Evolutionary conservation across 2,113 vertebrate genomes (phyloP).

Genomic region (Nettapus auritus): DNA sequence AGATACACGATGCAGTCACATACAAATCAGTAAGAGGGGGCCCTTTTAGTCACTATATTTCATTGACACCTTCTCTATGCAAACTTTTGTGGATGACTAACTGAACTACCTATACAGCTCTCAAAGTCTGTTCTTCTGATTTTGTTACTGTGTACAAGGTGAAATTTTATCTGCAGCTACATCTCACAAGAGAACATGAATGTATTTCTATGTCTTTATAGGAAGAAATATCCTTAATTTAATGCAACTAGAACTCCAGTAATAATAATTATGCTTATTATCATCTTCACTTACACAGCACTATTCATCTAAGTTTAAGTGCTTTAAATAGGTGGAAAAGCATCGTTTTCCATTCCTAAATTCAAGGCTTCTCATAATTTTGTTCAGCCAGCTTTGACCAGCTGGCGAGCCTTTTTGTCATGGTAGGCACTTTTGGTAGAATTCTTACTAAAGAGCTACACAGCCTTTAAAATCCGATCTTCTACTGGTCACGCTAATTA

Average conservation of each 20-base stretch:
- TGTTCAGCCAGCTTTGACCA: background rate
- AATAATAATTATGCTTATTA: background rate
- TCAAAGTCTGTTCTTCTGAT: background rate
- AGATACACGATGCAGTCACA: background rate
- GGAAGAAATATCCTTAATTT: background rate
- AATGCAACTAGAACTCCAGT: background rate
- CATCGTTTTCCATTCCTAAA: background rate
- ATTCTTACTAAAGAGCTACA: background rate
- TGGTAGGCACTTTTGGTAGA: background rate
- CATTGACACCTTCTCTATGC: background rate
- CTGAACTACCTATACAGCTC: background rate
- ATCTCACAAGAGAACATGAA: background rate
- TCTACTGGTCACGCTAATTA: background rate
- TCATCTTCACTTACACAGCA: background rate
- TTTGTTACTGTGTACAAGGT: background rate
- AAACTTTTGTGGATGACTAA: background rate
- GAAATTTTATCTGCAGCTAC: background rate
- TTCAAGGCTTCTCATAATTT: background rate
- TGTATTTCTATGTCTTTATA: background rate
- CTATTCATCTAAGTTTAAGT: background rate
- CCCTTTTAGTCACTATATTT: background rate
- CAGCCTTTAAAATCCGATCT: background rate
- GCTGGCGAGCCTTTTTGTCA: background rate
- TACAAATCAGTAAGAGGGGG: background rate
- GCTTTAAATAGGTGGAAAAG: background rate